phyloP scores from a whole-genome alignment of 1,140 invertebrate species.

The Zaprionus africanus region DNA sequence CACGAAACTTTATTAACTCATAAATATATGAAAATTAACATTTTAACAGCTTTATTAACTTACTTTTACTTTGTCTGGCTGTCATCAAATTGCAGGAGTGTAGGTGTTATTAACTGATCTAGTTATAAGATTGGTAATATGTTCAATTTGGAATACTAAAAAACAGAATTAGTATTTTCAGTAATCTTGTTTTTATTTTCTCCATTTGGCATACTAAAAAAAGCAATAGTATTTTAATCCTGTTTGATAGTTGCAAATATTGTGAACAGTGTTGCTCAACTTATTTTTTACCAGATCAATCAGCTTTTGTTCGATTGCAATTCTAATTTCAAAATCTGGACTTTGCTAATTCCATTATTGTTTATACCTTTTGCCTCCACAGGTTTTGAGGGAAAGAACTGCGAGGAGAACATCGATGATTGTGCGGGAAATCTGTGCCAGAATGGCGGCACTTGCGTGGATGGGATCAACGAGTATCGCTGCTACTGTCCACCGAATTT shows the following conservation, averaged over 20 bases:
- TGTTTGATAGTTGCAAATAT: too few relatives aligned
- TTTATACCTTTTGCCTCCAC: constrained; percentile 69
- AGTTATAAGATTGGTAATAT: neutral
- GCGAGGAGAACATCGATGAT: constrained; percentile 96
- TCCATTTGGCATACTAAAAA: too few relatives aligned
- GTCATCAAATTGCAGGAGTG: neutral
- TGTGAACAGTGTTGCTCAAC: too few relatives aligned
- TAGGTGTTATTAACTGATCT: neutral
- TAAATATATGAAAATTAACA: neutral
- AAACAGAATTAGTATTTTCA: too few relatives aligned
- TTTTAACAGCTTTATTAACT: neutral
- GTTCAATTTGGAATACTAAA: too few relatives aligned
- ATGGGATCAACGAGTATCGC: constrained; percentile 93
- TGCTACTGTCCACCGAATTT: constrained; percentile 95
- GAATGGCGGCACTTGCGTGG: constrained; percentile 95
- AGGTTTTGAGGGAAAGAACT: constrained; percentile 94
- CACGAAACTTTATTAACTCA: neutral
- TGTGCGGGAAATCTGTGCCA: constrained; percentile 95
- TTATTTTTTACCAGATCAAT: too few relatives aligned
- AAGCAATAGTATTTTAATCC: too few relatives aligned
- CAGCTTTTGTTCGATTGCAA: too few relatives aligned
- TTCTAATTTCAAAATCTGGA: too few relatives aligned
- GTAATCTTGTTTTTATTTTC: too few relatives aligned
- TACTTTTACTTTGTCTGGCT: neutral
- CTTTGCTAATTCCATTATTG: neutral